These are phyloP conservation scores for Patella caerulea DNA, from an alignment of 2,888 invertebrate species.

Conservation along the genomic window DNA sequence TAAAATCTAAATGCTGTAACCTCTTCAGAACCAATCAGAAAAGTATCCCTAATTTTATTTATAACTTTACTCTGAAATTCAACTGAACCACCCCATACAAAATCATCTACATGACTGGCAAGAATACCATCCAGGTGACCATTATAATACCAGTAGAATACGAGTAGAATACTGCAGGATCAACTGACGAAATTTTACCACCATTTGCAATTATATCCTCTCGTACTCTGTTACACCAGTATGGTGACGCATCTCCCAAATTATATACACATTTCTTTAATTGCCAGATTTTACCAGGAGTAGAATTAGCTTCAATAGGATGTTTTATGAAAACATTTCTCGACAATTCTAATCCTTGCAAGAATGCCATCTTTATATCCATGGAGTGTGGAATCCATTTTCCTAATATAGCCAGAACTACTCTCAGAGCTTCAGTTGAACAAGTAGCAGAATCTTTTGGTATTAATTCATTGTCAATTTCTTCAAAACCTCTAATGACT, in stretches of 20 bases:
- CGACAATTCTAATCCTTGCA: not conserved
- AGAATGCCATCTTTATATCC: constrained; percentile 27
- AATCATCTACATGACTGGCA: constrained; percentile 18
- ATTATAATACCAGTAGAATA: constrained; percentile 8
- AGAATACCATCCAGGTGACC: constrained; percentile 6
- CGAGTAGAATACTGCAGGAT: constrained; percentile 20
- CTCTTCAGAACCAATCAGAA: constrained; percentile 8
- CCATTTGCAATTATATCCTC: not conserved
- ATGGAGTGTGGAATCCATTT: constrained; percentile 24
- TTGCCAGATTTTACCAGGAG: too few species aligned
- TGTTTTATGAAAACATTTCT: not conserved
- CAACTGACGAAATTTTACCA: constrained; percentile 13
- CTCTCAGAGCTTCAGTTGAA: constrained; percentile 15
- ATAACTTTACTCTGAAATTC: not conserved
- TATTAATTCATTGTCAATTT: constrained; percentile 2
- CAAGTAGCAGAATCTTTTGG: constrained; percentile 21
- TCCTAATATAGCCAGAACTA: constrained; percentile 18
- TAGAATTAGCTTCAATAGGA: constrained; percentile 16
- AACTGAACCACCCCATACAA: constrained; percentile 10
- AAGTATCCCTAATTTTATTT: not conserved
- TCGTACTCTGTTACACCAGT: constrained; percentile 7
- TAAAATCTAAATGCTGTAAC: constrained; percentile 3
- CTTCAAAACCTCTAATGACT: constrained; percentile 28
- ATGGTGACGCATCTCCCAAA: not conserved
- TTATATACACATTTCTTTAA: not conserved